phyloP scores from a whole-genome alignment of 2,888 invertebrate genomes.

The Megastigmus dorsalis region DNA sequence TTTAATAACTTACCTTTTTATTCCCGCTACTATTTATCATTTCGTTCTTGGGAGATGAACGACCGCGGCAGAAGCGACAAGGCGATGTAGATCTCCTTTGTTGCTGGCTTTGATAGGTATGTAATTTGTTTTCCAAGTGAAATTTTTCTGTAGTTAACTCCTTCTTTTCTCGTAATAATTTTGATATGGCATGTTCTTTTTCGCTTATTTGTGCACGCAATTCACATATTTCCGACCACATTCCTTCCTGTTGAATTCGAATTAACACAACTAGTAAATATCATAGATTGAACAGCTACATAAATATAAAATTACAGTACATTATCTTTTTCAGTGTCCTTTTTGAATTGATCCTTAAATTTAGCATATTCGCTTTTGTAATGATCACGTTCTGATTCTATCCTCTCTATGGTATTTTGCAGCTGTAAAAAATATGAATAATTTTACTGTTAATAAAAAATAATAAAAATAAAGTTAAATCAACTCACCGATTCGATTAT shows the following conservation, averaged over 20 bases:
- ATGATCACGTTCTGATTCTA: constrained; percentile 76
- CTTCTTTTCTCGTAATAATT: constrained; percentile 74
- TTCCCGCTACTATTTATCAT: neutral
- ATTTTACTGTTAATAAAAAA: neutral
- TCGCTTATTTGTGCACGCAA: constrained; percentile 60
- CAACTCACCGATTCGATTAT: constrained; percentile 60
- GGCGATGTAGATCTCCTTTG: constrained; percentile 58
- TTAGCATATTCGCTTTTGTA: constrained; percentile 76
- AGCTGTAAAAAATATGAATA: constrained; percentile 59
- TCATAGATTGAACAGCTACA: neutral
- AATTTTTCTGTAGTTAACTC: constrained; percentile 74
- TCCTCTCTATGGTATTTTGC: constrained; percentile 66
- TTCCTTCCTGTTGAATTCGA: constrained; percentile 42
- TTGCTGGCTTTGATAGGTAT: constrained; percentile 62
- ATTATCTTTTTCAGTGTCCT: constrained; percentile 66
- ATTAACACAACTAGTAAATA: neutral
- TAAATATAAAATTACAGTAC: constrained; percentile 3
- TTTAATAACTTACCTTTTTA: constrained; percentile 31
- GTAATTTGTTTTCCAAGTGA: constrained; percentile 72
- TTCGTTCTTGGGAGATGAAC: constrained; percentile 10
- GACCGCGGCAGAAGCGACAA: constrained; percentile 59
- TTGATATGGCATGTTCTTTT: constrained; percentile 71
- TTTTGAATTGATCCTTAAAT: constrained; percentile 71
- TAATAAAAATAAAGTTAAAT: neutral
- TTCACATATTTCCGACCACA: constrained; percentile 52